phyloP scores from a whole-genome alignment of 2,113 vertebrate species.

The Zosterops hypoxanthus region DNA sequence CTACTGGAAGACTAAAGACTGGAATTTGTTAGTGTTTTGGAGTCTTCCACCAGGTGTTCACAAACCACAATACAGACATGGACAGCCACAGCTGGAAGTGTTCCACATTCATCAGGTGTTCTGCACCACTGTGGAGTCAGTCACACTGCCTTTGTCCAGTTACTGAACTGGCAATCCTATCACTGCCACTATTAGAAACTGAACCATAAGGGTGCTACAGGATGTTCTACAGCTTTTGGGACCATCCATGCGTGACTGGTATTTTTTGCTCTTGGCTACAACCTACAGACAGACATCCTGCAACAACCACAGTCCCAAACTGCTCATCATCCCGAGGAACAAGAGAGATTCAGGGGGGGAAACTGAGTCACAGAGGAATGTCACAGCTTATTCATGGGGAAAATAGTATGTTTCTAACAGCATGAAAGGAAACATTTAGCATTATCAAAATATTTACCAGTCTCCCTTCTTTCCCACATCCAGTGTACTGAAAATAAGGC shows the following conservation, averaged over 20 bases:
- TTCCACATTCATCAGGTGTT: background rate
- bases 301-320: background rate
- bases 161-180: background rate
- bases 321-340: background rate
- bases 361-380: background rate
- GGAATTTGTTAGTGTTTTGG: background rate
- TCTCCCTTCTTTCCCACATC: background rate
- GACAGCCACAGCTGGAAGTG: background rate
- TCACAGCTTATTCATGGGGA: background rate
- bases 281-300: background rate
- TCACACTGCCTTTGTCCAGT: background rate
- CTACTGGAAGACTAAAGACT: background rate
- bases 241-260: background rate
- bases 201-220: accelerated
- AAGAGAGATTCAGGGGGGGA: background rate
- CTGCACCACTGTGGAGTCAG: background rate
- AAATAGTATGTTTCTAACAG: background rate
- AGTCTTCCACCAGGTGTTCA: background rate
- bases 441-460: background rate
- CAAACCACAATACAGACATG: background rate
- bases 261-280: background rate
- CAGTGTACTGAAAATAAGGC: background rate
- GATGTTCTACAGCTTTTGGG: background rate
- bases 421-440: background rate
- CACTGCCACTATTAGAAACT: background rate